Evolutionary conservation across 2,113 vertebrate species (phyloP).

Genomic region (Psittacus erithacus): DNA sequence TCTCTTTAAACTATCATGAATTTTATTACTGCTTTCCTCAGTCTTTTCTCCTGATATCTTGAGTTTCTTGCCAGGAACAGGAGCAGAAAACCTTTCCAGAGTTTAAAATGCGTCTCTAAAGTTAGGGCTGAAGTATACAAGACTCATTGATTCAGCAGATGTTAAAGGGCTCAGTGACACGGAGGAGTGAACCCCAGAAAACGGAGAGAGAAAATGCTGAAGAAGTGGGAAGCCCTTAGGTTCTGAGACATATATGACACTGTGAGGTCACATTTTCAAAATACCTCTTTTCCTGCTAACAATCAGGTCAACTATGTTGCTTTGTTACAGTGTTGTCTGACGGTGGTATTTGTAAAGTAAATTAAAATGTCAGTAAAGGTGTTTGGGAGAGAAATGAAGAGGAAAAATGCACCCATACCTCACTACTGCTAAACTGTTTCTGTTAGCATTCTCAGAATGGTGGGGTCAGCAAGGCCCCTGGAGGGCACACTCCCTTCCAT

Average conservation of each 20-base stretch:
- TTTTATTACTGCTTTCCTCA: neutral
- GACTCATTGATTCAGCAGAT: neutral
- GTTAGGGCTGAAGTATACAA: neutral
- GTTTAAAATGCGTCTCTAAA: neutral
- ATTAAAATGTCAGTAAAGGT: neutral
- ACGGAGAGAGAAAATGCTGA: neutral
- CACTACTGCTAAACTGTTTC: neutral
- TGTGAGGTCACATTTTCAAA: neutral
- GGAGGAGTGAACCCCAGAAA: neutral
- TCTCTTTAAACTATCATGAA: neutral
- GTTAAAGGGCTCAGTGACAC: neutral
- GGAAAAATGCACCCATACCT: neutral
- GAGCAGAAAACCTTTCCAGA: neutral
- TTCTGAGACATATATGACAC: neutral
- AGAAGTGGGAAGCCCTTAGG: accelerated
- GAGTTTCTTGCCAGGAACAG: neutral
- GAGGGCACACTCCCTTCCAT: neutral
- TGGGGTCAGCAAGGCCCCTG: neutral
- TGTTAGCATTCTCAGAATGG: neutral
- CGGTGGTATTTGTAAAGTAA: neutral
- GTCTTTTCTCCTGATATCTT: neutral
- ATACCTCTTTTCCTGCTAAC: neutral
- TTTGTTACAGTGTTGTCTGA: neutral
- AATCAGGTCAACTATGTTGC: neutral
- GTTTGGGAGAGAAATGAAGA: neutral